phyloP scores from a whole-genome alignment of 2,888 invertebrate genomes.

The Nomada ruficornis region DNA sequence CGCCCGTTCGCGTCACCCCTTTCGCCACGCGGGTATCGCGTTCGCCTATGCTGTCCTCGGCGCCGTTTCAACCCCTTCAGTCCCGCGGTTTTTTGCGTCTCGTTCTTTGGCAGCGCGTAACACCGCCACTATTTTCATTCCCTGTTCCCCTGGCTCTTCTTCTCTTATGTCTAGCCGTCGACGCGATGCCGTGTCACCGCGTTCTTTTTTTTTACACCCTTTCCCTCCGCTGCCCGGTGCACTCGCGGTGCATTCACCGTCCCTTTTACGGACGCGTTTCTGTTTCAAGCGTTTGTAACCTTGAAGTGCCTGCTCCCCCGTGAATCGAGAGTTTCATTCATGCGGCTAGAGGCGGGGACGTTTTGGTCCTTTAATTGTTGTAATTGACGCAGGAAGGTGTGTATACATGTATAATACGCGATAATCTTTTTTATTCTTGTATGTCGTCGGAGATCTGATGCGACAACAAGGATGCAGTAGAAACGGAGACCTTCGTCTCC shows the following conservation, averaged over 20 bases:
- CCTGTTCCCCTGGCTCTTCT: conserved; percentile 24
- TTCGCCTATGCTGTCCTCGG: not conserved
- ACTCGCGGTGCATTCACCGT: conserved; percentile 1
- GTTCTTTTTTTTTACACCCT: conserved; percentile 12
- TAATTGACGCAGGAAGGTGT: not conserved
- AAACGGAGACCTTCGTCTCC: not conserved
- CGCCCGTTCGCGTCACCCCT: not conserved
- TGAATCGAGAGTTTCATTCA: conserved; percentile 37
- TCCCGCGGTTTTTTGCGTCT: conserved; percentile 41
- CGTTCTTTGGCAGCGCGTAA: conserved; percentile 33
- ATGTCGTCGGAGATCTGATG: not conserved
- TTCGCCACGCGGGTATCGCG: not conserved
- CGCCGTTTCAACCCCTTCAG: not conserved
- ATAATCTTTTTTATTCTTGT: too few species aligned
- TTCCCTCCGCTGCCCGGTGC: not conserved
- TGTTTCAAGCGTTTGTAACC: conserved; percentile 42
- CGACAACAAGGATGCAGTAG: not conserved
- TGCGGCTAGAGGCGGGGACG: not conserved
- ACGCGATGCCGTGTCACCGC: not conserved
- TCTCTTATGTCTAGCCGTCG: not conserved
- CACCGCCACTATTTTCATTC: conserved; percentile 48
- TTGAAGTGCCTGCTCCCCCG: conserved; percentile 17
- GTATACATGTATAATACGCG: not conserved
- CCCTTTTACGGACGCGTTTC: conserved; percentile 21
- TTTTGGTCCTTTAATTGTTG: conserved; percentile 7